A percentile compares a stretch with the other conserved stretches of the same genome.
Conservation (phyloP, 2,113 vertebrate species). For the Macrotis lagotis region DNA sequence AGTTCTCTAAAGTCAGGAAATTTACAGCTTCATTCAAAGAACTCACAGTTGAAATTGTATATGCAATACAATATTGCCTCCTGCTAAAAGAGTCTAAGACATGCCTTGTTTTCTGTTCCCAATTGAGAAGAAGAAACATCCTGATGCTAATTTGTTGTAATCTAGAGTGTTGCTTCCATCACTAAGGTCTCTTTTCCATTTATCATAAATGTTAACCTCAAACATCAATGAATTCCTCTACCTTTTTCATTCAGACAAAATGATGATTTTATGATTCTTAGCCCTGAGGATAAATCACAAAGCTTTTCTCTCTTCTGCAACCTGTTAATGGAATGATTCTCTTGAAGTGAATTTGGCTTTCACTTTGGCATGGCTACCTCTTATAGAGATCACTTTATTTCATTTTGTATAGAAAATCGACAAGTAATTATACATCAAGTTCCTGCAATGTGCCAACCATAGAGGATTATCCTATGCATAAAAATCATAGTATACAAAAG, state of each 20-base stretch:
- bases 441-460: constrained; percentile 21
- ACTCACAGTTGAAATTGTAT: not conserved
- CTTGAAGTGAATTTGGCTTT: constrained; percentile 65
- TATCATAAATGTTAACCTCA: constrained; percentile 61
- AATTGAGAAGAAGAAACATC: constrained; percentile 54
- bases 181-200: constrained; percentile 39
- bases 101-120: not conserved
- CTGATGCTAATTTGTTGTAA: constrained; percentile 46
- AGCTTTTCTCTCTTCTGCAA: constrained; percentile 39
- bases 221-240: constrained; percentile 26
- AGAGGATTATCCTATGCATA: constrained; percentile 40
- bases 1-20: not conserved
- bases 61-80: not conserved
- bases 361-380: constrained; percentile 48
- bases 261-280: constrained; percentile 54
- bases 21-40: not conserved
- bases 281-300: constrained; percentile 52
- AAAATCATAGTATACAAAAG: constrained; percentile 60
- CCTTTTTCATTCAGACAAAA: constrained; percentile 52
- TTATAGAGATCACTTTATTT: constrained; percentile 42
- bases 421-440: constrained; percentile 20
- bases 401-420: constrained; percentile 42
- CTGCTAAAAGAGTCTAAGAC: constrained; percentile 29
- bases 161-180: constrained; percentile 59
- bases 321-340: constrained; percentile 51